These are phyloP conservation scores for Heterotilapia buettikoferi DNA, from an alignment of 2,113 vertebrate species.

Conservation along the genomic window DNA sequence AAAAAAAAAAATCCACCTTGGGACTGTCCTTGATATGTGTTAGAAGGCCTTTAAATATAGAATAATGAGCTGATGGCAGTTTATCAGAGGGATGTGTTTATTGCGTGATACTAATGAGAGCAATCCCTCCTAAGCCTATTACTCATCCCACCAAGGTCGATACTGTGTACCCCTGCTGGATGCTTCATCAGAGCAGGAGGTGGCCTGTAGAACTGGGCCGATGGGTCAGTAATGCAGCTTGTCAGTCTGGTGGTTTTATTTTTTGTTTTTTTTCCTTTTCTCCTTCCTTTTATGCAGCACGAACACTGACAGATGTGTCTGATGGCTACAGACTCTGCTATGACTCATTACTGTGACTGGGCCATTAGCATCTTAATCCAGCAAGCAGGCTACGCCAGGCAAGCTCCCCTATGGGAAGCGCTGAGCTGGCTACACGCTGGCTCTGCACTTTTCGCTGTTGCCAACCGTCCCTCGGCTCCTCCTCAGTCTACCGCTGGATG, in stretches of 20 bases:
- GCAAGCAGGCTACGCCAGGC: constrained; percentile 11
- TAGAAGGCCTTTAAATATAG: not conserved
- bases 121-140: constrained; percentile 59
- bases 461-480: not conserved
- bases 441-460: constrained; percentile 32
- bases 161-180: constrained; percentile 16
- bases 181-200: not conserved
- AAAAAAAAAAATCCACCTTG: not conserved
- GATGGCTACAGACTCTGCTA: constrained; percentile 2
- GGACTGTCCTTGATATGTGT: not conserved
- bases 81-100: constrained; percentile 40
- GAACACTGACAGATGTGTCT: constrained; percentile 23
- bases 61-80: constrained; percentile 15
- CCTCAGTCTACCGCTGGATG: constrained; percentile 23
- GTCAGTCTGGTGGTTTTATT: not conserved
- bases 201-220: not conserved
- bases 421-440: constrained; percentile 13
- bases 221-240: not conserved
- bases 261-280: not conserved
- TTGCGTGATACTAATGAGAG: constrained; percentile 27
- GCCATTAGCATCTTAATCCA: constrained; percentile 36
- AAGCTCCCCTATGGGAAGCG: constrained; percentile 1
- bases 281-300: constrained; percentile 13
- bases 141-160: constrained; percentile 55
- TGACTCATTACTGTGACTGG: constrained; percentile 39